These are phyloP conservation scores for Ladona fulva DNA, from an alignment of 1,140 invertebrate genomes.

Conservation along the genomic window DNA sequence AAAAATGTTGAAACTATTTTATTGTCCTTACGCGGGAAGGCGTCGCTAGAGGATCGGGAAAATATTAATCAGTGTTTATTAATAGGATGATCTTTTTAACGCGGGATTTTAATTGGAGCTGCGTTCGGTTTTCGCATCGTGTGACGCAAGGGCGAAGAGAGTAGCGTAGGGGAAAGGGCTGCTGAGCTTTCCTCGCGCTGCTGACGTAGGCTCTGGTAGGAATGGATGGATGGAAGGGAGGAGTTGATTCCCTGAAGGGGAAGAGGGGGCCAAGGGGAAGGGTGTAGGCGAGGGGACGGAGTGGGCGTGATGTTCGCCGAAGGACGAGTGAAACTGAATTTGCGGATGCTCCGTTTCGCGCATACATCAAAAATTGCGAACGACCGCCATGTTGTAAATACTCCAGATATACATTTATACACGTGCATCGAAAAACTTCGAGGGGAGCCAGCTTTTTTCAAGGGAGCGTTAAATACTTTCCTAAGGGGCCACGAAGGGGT, in stretches of 20 bases:
- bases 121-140: background rate
- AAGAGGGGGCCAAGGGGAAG: background rate
- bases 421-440: too few species aligned
- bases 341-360: background rate
- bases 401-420: background rate
- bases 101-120: background rate
- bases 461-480: too few species aligned
- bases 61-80: constrained; percentile 9
- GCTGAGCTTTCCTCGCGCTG: background rate
- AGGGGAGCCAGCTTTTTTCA: too few species aligned
- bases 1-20: too few species aligned
- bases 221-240: background rate
- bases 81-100: background rate
- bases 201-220: background rate
- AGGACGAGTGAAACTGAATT: background rate
- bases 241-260: background rate
- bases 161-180: background rate
- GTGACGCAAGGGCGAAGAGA: background rate
- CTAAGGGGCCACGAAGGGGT: too few species aligned
- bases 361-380: background rate
- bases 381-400: background rate
- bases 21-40: too few species aligned
- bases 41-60: background rate
- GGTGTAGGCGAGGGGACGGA: background rate
- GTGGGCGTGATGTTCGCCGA: background rate